Evolutionary conservation across 2,888 invertebrate genomes (phyloP), one percentile per base, ranked within the genome.

Genomic region (Acheta domesticus): DNA sequence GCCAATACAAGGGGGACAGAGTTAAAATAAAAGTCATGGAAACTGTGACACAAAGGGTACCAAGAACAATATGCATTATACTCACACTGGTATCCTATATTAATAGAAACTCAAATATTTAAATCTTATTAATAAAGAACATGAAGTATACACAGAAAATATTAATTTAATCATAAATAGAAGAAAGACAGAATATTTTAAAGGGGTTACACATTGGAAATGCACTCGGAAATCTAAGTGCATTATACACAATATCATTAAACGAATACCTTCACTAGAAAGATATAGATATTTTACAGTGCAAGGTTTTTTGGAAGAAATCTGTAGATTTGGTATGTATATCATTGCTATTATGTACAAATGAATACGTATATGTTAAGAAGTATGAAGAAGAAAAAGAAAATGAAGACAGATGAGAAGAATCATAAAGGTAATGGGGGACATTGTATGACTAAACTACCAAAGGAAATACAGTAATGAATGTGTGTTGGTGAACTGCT

Each of bases 191-290:
- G 73, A 78, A 78, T 73, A 78, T 74, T 21, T 49, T 36, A 76
- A 76, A 49, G 62, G 75, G 79, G 79, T 75, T 77, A 81, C 82
- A 78, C 82, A 82, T 82, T 82, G 82, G 82, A 82, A 82, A 82
- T 79, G 82, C 82, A 82, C 82, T 82, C 82, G 81, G 82, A 80
- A 82, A 82, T 78, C 75, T 81, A 62, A 62, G 81, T 80, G 81
- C 81, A 81, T 78, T 77, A 77, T 62, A 62, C 62, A 19, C 62
- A 62, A 62, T 62, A 48, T 48, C n/a, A 48, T 79, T 76, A 79
- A 80, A 62, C n/a, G 14, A 62, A 62, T 62, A 62, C 62, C 62
- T 62, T 62, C 62, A 62, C 62, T 62, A 62, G 62, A 62, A 14
- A 62, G 62, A 62, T 62, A 62, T 62, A 62, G 62, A 62, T 12